Base-by-base conservation (phyloP, 2,888 invertebrate genomes). In the Polydrusus pterygomalis region DNA sequence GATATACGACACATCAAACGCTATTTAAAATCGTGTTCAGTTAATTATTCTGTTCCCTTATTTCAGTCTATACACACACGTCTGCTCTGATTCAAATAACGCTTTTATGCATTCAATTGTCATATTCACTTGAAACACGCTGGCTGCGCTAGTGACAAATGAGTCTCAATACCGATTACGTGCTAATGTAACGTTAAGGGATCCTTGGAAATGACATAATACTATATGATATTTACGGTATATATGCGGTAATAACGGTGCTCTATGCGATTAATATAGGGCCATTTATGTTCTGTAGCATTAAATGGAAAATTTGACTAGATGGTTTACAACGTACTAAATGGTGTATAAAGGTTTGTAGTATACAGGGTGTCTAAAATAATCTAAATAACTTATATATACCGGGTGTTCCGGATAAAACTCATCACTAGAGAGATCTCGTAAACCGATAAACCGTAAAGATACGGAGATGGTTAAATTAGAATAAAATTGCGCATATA, bases 141-240 rank as follows among this genome's bases (percentile, higher is more conserved):
- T 51, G 8, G 18, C 49, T 17, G 10, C 17, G 49, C 17, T 17
- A 51, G 49, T 18, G 34, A 34, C 56, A 56, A 56, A 56, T 34
- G 56, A 34, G 13, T 34, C 34, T 56, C 34, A 60, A 60, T 38
- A 60, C 15, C 38, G 58, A 38, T 60, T 60, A 60, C 18, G 18
- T 60, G 58, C 58, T 60, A 60, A 60, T 60, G 58, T 34, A 60
- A 60, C 38, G 58, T 58, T 30, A 58, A 38, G 38, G 58, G 38
- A 34, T 15, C 58, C 15, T 58, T 34, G 58, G 38, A 38, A 60
- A 60, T 60, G 38, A 60, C 38, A 38, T 60, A 58, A n/a, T n/a
- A n/a, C n/a, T 43, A 43, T 60, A 60, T 38, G 38, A 5, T 38
- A 18, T 60, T 38, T 17, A 38, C 38, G 38, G 38, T 60, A 38